Evolutionary conservation across 2,797 vertebrate genomes (phyloP).

Genomic region (Geotrypetes seraphini): DNA sequence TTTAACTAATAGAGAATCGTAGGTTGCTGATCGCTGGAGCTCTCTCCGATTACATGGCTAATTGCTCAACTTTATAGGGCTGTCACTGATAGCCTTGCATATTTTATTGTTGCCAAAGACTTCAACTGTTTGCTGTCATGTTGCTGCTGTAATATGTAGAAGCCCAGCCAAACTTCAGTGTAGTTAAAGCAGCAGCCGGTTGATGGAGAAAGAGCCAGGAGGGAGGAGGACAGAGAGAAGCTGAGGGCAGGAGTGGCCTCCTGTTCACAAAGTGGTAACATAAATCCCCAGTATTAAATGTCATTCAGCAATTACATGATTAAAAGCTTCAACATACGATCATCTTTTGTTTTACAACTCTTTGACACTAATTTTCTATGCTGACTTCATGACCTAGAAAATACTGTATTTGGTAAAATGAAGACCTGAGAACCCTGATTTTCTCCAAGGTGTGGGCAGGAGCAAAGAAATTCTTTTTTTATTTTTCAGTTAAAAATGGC

Average conservation of each 20-base stretch:
- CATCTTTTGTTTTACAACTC: slow-evolving; percentile 38
- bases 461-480: too few species aligned
- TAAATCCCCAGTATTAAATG: slow-evolving; percentile 38
- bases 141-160: slow-evolving; percentile 88
- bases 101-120: slow-evolving; percentile 98
- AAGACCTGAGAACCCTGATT: too few species aligned
- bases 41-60: slow-evolving; percentile 95
- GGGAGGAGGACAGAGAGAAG: slow-evolving; percentile 14
- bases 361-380: slow-evolving; percentile 22
- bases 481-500: too few species aligned
- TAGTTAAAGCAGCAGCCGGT: slow-evolving; percentile 79
- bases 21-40: slow-evolving; percentile 66
- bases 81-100: slow-evolving; percentile 98
- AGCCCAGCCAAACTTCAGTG: slow-evolving; percentile 89
- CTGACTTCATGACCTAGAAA: slow-evolving; percentile 7
- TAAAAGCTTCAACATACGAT: slow-evolving; percentile 37
- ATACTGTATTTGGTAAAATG: not conserved
- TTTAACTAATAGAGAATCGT: slow-evolving; percentile 98
- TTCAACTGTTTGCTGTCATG: slow-evolving; percentile 91
- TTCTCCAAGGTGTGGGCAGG: too few species aligned
- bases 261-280: slow-evolving; percentile 38
- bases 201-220: slow-evolving; percentile 18
- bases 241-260: slow-evolving; percentile 25
- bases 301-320: slow-evolving; percentile 59
- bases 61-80: slow-evolving; percentile 97